Evolutionary conservation across 2,888 invertebrate genomes (phyloP).

Genomic region (Drosophila recens): DNA sequence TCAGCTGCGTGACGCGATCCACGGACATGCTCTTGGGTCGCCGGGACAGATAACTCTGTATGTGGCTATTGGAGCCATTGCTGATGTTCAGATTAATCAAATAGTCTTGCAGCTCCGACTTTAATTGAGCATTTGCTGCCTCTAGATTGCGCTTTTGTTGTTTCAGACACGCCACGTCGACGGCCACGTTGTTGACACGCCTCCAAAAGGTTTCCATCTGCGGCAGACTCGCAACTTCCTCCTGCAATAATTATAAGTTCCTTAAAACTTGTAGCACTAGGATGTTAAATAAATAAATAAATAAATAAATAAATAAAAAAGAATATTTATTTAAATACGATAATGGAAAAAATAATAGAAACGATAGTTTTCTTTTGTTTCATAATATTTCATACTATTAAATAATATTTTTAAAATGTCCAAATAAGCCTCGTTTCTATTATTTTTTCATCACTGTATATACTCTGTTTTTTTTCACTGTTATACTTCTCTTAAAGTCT

Average conservation of each 20-base stretch:
- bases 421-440: too few relatives aligned
- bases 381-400: too few relatives aligned
- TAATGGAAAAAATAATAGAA: too few relatives aligned
- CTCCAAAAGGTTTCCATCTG: conserved; percentile 91
- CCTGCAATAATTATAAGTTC: too few relatives aligned
- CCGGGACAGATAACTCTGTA: conserved; percentile 80
- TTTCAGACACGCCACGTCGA: conserved; percentile 86
- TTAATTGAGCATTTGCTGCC: conserved; percentile 88
- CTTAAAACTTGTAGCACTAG: too few relatives aligned
- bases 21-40: conserved; percentile 85
- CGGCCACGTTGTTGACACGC: conserved; percentile 87
- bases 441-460: too few relatives aligned
- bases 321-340: too few relatives aligned
- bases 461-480: too few relatives aligned
- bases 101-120: conserved; percentile 88
- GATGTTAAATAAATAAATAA: too few relatives aligned
- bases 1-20: conserved; percentile 80
- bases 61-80: conserved; percentile 80
- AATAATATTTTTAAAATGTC: too few relatives aligned
- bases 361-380: too few relatives aligned
- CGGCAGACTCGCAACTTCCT: conserved; percentile 86
- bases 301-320: too few relatives aligned
- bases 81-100: conserved; percentile 87
- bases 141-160: conserved; percentile 84
- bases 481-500: not conserved